These are phyloP conservation scores for Furcifer pardalis DNA, from an alignment of 2,797 vertebrate genomes.

Conservation along the genomic window DNA sequence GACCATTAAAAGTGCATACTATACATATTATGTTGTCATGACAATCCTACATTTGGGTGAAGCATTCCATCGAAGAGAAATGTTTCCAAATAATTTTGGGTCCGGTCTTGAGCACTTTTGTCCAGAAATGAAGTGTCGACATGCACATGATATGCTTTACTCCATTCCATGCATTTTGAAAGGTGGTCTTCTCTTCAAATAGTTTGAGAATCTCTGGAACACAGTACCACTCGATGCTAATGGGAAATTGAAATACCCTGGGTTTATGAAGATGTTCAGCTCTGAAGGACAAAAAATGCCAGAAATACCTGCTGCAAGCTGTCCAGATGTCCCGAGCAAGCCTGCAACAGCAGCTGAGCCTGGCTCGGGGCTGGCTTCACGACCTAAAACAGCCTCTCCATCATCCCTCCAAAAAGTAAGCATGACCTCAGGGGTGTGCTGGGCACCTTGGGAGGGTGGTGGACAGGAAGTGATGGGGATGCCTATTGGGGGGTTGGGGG, in stretches of 20 bases:
- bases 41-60: neutral
- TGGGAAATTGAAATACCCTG: slow-evolving; percentile 69
- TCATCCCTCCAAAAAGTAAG: slow-evolving; percentile 44
- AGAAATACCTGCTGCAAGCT: neutral
- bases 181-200: slow-evolving; percentile 22
- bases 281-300: neutral
- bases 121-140: neutral
- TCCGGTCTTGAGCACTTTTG: slow-evolving; percentile 6
- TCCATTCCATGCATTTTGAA: slow-evolving; percentile 8
- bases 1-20: neutral
- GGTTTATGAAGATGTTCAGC: slow-evolving; percentile 74
- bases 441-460: no score
- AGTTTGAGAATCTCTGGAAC: slow-evolving; percentile 80
- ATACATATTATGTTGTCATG: neutral
- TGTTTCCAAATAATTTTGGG: neutral
- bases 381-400: slow-evolving; percentile 42
- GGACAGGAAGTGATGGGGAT: no score
- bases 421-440: no score
- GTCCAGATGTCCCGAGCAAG: neutral
- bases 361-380: neutral
- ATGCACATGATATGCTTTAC: neutral
- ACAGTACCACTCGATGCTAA: slow-evolving; percentile 65
- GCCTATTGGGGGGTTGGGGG: no score
- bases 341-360: neutral
- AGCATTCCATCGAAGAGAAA: neutral